Conservation (phyloP, 2,888 invertebrate genomes). For the Noctua janthe region DNA sequence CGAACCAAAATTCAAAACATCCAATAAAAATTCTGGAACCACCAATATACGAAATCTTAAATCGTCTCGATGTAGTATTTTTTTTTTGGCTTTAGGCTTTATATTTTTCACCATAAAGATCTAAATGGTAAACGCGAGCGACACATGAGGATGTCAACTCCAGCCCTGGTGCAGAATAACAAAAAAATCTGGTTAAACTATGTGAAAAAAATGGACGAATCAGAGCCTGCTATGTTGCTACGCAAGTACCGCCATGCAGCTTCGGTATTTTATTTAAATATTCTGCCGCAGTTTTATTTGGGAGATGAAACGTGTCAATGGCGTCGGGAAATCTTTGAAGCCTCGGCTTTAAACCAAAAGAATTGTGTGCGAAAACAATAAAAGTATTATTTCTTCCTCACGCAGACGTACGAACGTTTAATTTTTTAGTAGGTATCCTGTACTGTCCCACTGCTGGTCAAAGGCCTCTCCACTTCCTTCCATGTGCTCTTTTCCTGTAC, state of each 20-base stretch:
- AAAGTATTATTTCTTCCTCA: not conserved
- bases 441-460: no score
- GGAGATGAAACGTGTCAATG: slow-evolving; percentile 18
- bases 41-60: not conserved
- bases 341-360: not conserved
- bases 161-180: slow-evolving; percentile 9
- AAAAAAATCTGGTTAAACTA: slow-evolving; percentile 34
- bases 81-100: not conserved
- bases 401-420: no score
- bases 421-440: no score
- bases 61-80: not conserved
- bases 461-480: no score
- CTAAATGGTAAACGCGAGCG: slow-evolving; percentile 5
- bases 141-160: slow-evolving; percentile 11
- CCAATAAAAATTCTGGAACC: not conserved
- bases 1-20: not conserved
- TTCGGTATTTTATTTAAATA: slow-evolving; percentile 30
- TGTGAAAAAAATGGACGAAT: slow-evolving; percentile 37
- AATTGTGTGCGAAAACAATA: not conserved
- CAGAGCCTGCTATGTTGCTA: not conserved
- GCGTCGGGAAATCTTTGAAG: not conserved
- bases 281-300: slow-evolving; percentile 31
- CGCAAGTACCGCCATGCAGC: slow-evolving; percentile 10
- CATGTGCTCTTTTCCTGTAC: no score
- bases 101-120: slow-evolving; percentile 13